phyloP scores from a whole-genome alignment of 2,797 vertebrate genomes.

The Acropternis orthonyx region DNA sequence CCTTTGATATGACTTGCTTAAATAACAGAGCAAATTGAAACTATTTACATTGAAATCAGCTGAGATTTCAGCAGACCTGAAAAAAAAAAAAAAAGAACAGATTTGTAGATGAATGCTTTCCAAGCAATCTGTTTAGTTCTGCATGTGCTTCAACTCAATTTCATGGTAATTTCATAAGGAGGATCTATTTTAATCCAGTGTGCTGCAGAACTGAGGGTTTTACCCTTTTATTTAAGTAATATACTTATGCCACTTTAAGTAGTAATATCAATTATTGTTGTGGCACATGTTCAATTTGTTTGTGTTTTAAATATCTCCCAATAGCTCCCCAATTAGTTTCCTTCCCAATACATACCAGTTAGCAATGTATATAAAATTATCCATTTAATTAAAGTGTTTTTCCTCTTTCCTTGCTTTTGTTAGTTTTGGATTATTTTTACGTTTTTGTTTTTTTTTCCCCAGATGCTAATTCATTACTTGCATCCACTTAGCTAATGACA shows the following conservation, averaged over 20 bases:
- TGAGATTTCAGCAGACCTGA: slow-evolving; percentile 54
- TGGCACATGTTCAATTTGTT: not conserved
- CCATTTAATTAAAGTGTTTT: not conserved
- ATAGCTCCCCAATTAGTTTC: slow-evolving; percentile 10
- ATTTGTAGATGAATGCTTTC: slow-evolving; percentile 66
- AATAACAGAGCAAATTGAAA: slow-evolving; percentile 53
- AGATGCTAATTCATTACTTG: not conserved
- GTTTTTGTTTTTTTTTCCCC: not conserved
- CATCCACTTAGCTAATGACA: slow-evolving; percentile 1
- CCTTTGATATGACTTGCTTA: slow-evolving; percentile 29
- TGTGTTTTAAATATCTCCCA: slow-evolving; percentile 41
- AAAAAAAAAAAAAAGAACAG: not conserved
- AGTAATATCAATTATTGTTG: slow-evolving; percentile 50
- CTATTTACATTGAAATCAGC: slow-evolving; percentile 54
- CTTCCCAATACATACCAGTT: not conserved
- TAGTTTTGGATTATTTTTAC: not conserved
- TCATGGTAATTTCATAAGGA: slow-evolving; percentile 71
- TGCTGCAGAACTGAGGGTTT: slow-evolving; percentile 21
- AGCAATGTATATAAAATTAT: not conserved
- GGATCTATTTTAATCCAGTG: slow-evolving; percentile 67
- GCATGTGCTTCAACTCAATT: slow-evolving; percentile 65
- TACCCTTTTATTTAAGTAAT: slow-evolving; percentile 38
- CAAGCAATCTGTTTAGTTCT: slow-evolving; percentile 70
- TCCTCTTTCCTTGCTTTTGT: not conserved
- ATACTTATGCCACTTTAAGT: not conserved